A percentile compares a stretch with the other conserved stretches of the same genome.
Evolutionary conservation across 2,113 vertebrate species (phyloP).

Genomic region (Eolophus roseicapilla): DNA sequence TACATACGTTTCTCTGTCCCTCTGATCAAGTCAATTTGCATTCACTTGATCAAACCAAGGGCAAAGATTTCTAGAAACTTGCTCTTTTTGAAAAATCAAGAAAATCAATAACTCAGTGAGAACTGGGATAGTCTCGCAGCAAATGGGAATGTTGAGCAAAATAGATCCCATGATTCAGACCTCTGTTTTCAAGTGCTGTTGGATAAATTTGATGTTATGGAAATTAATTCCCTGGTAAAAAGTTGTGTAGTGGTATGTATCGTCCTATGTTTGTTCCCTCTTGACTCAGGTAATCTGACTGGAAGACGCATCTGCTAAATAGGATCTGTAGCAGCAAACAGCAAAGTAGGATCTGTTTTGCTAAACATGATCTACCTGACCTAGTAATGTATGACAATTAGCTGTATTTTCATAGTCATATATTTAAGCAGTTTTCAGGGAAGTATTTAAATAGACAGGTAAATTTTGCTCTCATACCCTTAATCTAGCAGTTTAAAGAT

Average conservation of each 20-base stretch:
- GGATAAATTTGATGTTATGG: not conserved
- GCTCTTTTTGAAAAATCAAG: not conserved
- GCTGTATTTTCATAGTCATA: not conserved
- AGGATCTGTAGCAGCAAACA: not conserved
- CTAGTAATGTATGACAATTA: not conserved
- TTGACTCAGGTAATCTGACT: not conserved
- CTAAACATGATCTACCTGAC: not conserved
- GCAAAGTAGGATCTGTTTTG: not conserved
- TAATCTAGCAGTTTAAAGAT: not conserved
- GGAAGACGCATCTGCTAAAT: not conserved
- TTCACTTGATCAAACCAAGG: not conserved
- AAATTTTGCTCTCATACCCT: not conserved
- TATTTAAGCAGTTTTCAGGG: not conserved
- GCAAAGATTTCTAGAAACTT: not conserved
- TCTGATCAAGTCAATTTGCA: not conserved
- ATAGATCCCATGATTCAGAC: not conserved
- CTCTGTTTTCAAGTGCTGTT: not conserved
- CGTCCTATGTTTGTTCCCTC: not conserved
- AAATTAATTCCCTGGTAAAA: not conserved
- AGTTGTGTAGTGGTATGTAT: not conserved
- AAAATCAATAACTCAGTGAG: not conserved
- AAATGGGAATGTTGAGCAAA: not conserved
- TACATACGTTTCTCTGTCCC: not conserved
- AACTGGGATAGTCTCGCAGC: not conserved
- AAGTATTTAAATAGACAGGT: not conserved